These are phyloP conservation scores for Thinocorus orbignyianus DNA, from an alignment of 2,113 vertebrate species.

Conservation along the genomic window DNA sequence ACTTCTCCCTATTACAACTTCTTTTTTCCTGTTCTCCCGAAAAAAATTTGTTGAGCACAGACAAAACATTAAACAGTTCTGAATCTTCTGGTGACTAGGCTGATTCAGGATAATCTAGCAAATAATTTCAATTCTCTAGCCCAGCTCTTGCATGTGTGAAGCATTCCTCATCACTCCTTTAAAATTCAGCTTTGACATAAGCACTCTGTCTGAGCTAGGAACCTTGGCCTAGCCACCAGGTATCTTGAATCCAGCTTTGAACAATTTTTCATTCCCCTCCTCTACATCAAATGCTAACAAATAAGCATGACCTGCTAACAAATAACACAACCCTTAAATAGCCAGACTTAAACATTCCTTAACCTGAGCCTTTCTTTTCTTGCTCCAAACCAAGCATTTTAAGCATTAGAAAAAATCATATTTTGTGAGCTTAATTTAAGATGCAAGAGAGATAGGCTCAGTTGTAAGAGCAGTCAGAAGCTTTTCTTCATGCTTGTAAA, in stretches of 20 bases:
- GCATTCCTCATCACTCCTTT: neutral
- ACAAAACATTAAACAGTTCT: neutral
- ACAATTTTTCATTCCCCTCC: neutral
- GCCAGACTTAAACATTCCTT: neutral
- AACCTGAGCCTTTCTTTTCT: neutral
- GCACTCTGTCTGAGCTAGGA: neutral
- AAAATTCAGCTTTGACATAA: neutral
- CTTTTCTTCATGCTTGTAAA: neutral
- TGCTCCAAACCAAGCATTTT: neutral
- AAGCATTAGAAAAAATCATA: neutral
- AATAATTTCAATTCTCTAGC: neutral
- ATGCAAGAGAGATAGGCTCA: neutral
- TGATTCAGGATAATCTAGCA: neutral
- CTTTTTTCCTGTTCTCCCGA: neutral
- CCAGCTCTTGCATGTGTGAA: neutral
- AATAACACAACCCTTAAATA: neutral
- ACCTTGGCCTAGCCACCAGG: neutral
- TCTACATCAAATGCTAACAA: neutral
- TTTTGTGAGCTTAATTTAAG: neutral
- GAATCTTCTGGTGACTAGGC: neutral
- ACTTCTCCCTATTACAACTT: neutral
- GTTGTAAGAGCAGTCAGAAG: neutral
- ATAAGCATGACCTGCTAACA: neutral
- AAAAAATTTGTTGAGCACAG: neutral
- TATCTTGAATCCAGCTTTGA: neutral